A percentile compares a stretch with the other conserved stretches of the same genome.
Conservation (phyloP, 1,140 invertebrate genomes). For the Rhyzopertha dominica region DNA sequence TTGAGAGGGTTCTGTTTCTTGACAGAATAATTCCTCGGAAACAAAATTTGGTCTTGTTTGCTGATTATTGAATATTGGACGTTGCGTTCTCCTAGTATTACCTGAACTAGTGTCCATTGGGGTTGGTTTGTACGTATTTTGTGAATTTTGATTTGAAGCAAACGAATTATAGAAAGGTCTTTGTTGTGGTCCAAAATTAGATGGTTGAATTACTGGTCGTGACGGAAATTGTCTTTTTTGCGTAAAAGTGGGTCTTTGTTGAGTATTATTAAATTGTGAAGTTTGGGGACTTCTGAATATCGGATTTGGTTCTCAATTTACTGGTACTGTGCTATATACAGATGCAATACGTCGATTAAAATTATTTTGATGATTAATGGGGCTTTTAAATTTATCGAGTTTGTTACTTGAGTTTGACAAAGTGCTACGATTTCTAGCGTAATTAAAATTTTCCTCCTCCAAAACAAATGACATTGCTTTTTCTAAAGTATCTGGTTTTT, state of each 20-base stretch:
- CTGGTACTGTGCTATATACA: background rate
- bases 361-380: background rate
- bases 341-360: background rate
- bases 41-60: constrained; percentile 1
- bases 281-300: too few relatives aligned
- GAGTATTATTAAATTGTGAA: too few relatives aligned
- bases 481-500: constrained; percentile 4
- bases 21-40: background rate
- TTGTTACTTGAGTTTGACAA: background rate
- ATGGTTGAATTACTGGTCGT: background rate
- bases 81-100: background rate
- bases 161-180: background rate
- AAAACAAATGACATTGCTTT: constrained; percentile 9
- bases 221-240: background rate
- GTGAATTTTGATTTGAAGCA: background rate
- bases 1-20: background rate
- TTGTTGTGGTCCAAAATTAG: background rate
- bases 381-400: constrained; percentile 6
- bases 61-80: too few relatives aligned
- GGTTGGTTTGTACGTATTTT: background rate
- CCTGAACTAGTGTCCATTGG: background rate
- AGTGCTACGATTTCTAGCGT: constrained; percentile 6
- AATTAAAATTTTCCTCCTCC: constrained; percentile 16
- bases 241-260: too few relatives aligned
- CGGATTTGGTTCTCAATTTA: background rate